Evolutionary conservation across 64 coral and sea anemone species (phyloP).

Genomic region (Dendronephthya gigantea): DNA sequence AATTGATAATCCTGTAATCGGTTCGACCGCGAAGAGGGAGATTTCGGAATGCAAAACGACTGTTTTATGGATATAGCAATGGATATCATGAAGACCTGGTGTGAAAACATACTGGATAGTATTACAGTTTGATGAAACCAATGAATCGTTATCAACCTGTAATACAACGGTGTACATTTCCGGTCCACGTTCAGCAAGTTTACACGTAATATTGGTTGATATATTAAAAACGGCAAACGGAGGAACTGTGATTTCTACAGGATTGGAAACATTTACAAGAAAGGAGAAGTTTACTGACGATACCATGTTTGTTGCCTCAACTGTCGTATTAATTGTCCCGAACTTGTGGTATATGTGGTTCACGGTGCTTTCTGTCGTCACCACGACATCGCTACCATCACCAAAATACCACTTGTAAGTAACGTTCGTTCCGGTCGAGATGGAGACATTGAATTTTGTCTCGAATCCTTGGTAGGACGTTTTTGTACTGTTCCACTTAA

Average conservation of each 20-base stretch:
- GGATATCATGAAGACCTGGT: neutral
- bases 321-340: neutral
- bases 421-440: neutral
- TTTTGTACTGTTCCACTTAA: neutral
- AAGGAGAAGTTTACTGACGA: neutral
- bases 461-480: neutral
- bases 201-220: neutral
- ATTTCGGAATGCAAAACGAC: neutral
- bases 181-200: neutral
- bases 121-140: neutral
- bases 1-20: neutral
- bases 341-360: neutral
- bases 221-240: neutral
- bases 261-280: neutral
- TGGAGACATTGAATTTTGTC: neutral
- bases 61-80: neutral
- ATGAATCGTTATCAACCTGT: neutral
- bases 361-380: neutral
- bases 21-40: neutral
- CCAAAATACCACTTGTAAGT: neutral
- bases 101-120: neutral
- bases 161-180: neutral
- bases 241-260: neutral
- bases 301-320: neutral
- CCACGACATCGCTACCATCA: neutral